Evolutionary conservation across 1,140 invertebrate genomes (phyloP), one percentile per base, ranked within the genome.

Genomic region (Trissolcus basalis): DNA sequence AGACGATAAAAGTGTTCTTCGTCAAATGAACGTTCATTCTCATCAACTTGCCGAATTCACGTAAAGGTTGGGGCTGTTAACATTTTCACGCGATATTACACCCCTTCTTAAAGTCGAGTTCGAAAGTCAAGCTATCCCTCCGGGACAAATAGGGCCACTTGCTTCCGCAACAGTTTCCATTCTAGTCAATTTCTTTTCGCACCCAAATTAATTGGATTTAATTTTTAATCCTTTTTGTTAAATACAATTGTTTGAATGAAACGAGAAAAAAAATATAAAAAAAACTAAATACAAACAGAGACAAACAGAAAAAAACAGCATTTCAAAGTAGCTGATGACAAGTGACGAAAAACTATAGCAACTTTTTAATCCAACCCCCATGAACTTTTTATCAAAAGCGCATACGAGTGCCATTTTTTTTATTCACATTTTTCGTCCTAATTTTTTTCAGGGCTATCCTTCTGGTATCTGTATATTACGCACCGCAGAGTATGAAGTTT

Each of bases 401-500:
- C 35, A 13, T 33, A 49, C 33, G 45, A 48, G 36, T 32, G 19
- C 9, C 13, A 19, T 53, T 39, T 32, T 72, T 72, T 64, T 72
- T 54, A 53, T 32, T 43, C 8, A 4, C 45, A 35, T 58, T 75
- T 58, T 58, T 64, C 6, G 11, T n/a, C 12, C 45, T 48, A 41
- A 15, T 43, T 75, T 55, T 61, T 74, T 74, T 48, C 61, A 50
- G 15, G 12, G 50, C 33, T 53, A 61, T 50, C 36, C 47, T 36
- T 33, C 60, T 35, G 58, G 41, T 27, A 27, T 27, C 44, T 56
- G 78, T 64, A 69, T 73, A 77, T 80, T 75, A 77, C 56, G 69
- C 71, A 74, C 76, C 41, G 33, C 69, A 63, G 64, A 15, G 77
- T 76, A 79, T 67, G 67, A 75, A 72, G 70, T 73, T 75, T 76